Evolutionary conservation across 2,888 invertebrate genomes (phyloP).

Genomic region (Allophyes oxyacanthae): DNA sequence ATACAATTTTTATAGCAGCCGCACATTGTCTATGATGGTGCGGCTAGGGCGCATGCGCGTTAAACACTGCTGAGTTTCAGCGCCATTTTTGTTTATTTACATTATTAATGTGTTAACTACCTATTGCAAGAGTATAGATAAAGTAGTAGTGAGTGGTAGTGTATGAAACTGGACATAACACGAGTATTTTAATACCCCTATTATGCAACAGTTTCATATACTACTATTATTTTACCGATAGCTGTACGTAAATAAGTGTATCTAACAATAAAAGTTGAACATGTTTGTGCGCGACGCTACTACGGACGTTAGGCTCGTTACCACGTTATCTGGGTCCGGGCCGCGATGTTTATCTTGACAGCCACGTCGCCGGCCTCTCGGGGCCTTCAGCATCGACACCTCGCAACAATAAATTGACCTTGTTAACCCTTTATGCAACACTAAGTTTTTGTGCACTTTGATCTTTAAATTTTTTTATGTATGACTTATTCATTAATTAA

Average conservation of each 20-base stretch:
- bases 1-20: too few relatives aligned
- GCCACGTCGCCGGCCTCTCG: constrained; percentile 78
- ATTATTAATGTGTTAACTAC: too few relatives aligned
- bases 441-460: constrained; percentile 54
- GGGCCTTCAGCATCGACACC: constrained; percentile 79
- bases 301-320: constrained; percentile 80
- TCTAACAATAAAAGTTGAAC: constrained; percentile 42
- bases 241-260: neutral
- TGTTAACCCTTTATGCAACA: constrained; percentile 71
- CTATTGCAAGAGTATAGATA: too few relatives aligned
- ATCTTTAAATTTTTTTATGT: constrained; percentile 19
- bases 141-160: too few relatives aligned
- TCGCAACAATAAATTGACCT: constrained; percentile 78
- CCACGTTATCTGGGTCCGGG: constrained; percentile 75
- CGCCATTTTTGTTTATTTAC: too few relatives aligned
- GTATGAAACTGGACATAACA: too few relatives aligned
- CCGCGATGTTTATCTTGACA: constrained; percentile 82
- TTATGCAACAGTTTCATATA: too few relatives aligned
- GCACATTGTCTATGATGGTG: too few relatives aligned
- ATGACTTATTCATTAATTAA: constrained; percentile 7
- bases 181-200: too few relatives aligned
- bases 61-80: too few relatives aligned
- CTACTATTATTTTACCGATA: too few relatives aligned
- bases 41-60: too few relatives aligned
- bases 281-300: constrained; percentile 67